Base-by-base conservation (phyloP, 53 echinoderm and acorn worm genomes). In the Astropecten irregularis region DNA sequence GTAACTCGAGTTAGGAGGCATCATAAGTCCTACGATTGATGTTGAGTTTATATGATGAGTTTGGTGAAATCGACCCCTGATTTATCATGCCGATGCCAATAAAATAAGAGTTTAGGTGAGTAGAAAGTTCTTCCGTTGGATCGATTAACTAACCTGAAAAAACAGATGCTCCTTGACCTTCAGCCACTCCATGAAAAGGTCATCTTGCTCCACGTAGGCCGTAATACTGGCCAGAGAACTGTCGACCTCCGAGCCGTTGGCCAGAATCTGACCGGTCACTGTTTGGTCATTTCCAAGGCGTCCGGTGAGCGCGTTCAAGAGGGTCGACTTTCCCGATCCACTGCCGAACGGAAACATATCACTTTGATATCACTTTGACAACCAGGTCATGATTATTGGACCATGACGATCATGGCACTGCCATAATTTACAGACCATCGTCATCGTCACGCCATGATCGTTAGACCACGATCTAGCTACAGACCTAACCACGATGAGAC, bases 181-280 rank as follows among this genome's bases (percentile, higher is more conserved):
- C 11, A 93, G 68, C 56, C 87, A 84, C 14, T 84, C 71, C 19
- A 90, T 62, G 40, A 90, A 93, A 56, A 93, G 71, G 29, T 93
- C 93, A 71, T 93, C 76, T 70, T 93, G 93, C 82, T 93, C 90
- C 63, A 90, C 90, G 50, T 88, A 93, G 13, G 90, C 93, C 11
- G 93, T 90, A 3, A 90, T 51, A 11, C 90, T 60, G 16, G 88
- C 93, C 72, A 85, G 58, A 6, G 90, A 84, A 19, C 49, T 69
- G 61, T 85, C 88, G 26, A 88, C 71, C 11, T 84, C 90, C 10
- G 56, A 50, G 11, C 87, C 93, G 57, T 93, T 93, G 46, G 81
- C 68, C 23, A 88, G 52, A 40, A 93, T 81, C 39, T 84, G 82
- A 14, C 90, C 90, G 2, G 83, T 84, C 0, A 93, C 88, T 32